Percentiles rank a stretch among this genome's conserved stretches.
Conservation (phyloP, 1,140 invertebrate species). For the Brachionus rubens region DNA sequence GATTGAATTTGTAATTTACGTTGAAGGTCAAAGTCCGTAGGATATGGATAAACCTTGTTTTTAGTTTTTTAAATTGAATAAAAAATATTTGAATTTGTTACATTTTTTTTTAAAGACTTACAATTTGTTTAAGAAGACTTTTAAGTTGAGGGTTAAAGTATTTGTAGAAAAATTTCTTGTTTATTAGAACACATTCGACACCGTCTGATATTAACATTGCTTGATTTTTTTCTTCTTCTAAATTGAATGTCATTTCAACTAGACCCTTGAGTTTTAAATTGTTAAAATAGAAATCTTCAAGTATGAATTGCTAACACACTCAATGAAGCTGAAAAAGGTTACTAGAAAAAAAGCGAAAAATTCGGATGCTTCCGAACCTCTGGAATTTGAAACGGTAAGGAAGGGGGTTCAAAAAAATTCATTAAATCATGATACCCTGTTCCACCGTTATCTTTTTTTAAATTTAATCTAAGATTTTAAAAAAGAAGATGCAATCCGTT, state of each 20-base stretch:
- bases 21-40: slow-evolving; percentile 52
- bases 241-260: neutral
- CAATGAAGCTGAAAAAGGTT: too few species aligned
- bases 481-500: too few species aligned
- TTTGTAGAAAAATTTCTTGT: slow-evolving; percentile 53
- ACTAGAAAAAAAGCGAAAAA: too few species aligned
- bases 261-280: slow-evolving; percentile 18
- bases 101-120: neutral
- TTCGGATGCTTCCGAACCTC: too few species aligned
- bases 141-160: slow-evolving; percentile 52
- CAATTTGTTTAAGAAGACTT: slow-evolving; percentile 49
- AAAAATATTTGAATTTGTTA: neutral
- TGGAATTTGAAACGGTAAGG: too few species aligned
- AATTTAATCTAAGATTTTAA: too few species aligned
- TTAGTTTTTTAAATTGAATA: too few species aligned
- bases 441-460: too few species aligned
- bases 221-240: slow-evolving; percentile 20
- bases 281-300: too few species aligned
- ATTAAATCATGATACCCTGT: too few species aligned
- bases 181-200: slow-evolving; percentile 56
- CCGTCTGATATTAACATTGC: slow-evolving; percentile 53
- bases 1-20: slow-evolving; percentile 53
- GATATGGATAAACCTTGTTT: slow-evolving; percentile 51
- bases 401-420: too few species aligned
- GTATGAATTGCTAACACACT: too few species aligned